phyloP scores from a whole-genome alignment of 2,113 vertebrate genomes.

The Triplophysa siluroides region DNA sequence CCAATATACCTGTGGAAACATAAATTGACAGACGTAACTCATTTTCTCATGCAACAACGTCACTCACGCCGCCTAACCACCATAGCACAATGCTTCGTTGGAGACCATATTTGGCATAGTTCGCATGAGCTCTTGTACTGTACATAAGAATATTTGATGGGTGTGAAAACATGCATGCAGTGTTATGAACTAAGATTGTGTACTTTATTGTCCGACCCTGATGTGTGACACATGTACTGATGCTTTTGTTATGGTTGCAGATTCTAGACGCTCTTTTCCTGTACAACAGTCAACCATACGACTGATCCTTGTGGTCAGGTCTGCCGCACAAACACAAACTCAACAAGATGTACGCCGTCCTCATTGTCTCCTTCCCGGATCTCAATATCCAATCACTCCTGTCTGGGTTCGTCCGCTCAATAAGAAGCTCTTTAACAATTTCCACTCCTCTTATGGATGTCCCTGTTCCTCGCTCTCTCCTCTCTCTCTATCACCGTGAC shows the following conservation, averaged over 20 bases:
- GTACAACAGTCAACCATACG: neutral
- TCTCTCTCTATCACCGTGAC: no score
- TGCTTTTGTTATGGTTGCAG: no score
- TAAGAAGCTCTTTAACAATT: constrained; percentile 66
- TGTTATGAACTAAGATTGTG: no score
- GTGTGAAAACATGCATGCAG: no score
- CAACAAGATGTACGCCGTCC: constrained; percentile 35
- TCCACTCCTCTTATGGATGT: constrained; percentile 78
- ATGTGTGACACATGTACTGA: no score
- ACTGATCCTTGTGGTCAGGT: constrained; percentile 4
- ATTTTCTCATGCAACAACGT: neutral
- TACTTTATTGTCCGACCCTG: no score
- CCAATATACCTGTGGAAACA: constrained; percentile 91
- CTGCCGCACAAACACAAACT: constrained; percentile 19
- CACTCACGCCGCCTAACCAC: neutral
- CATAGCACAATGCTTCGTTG: no score
- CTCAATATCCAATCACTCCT: constrained; percentile 70
- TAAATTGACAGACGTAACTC: neutral
- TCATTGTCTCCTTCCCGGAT: constrained; percentile 62
- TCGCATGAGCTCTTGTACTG: no score
- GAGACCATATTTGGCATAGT: no score
- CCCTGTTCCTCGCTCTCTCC: constrained; percentile 41
- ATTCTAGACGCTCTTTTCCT: neutral
- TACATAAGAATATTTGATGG: no score
- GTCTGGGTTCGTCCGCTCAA: constrained; percentile 64